A percentile compares a stretch with the other conserved stretches of the same genome.
Conservation (phyloP, 2,888 invertebrate species). For the Eustalomyia histrio region DNA sequence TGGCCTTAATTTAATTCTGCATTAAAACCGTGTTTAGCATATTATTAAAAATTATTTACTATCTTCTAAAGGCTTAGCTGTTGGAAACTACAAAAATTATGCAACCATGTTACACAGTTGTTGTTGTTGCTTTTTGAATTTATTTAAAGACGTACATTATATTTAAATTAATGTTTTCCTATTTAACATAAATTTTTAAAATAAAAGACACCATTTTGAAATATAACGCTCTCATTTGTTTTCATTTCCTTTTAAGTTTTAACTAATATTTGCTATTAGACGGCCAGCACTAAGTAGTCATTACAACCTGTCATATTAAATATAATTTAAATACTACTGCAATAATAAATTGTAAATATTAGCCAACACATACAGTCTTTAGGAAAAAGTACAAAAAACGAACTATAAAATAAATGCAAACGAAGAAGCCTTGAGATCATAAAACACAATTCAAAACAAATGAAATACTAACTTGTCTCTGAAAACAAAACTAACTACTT, state of each 20-base stretch:
- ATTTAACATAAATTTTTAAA: not conserved
- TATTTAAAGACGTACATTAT: too few species aligned
- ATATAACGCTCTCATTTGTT: not conserved
- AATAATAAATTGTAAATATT: slow-evolving; percentile 77
- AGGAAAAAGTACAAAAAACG: slow-evolving; percentile 36
- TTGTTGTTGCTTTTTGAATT: too few species aligned
- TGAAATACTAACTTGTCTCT: slow-evolving; percentile 56
- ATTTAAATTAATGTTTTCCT: not conserved
- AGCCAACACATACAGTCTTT: slow-evolving; percentile 64
- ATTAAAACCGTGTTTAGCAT: too few species aligned
- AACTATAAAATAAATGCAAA: slow-evolving; percentile 7
- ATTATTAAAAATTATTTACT: too few species aligned
- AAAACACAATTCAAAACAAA: slow-evolving; percentile 35
- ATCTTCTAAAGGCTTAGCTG: too few species aligned
- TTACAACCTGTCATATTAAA: slow-evolving; percentile 61
- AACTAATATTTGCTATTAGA: slow-evolving; percentile 36
- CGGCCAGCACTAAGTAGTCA: slow-evolving; percentile 20
- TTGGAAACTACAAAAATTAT: too few species aligned
- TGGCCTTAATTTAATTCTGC: too few species aligned
- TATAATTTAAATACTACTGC: slow-evolving; percentile 70
- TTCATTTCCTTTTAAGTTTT: not conserved
- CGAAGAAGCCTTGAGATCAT: slow-evolving; percentile 31
- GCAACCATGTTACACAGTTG: too few species aligned
- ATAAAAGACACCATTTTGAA: not conserved
- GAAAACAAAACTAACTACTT: slow-evolving; percentile 16